Evolutionary conservation across 1,140 invertebrate species (phyloP), one percentile per base, ranked within the genome.

Genomic region (Leptinotarsa lineolata): DNA sequence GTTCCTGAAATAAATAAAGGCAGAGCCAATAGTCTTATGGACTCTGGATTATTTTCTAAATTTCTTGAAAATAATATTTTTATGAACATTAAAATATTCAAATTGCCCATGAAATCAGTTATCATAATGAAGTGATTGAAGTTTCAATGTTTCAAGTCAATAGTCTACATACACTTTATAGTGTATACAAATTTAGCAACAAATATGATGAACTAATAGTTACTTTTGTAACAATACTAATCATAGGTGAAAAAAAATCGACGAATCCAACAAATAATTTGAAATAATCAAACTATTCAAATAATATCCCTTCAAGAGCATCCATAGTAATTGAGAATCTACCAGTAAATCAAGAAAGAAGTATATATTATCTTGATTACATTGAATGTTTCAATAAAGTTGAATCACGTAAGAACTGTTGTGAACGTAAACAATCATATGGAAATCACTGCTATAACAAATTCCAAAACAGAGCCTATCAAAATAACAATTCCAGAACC

Each of bases 91-190:
- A 63, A 16, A 30, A 30, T 30, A 66, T 74, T 8, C 60, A 66
- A 75, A 75, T 67, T 21, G 74, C 68, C 12, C 68, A 72, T 54
- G 67, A 24, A 45, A 70, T 20, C 46, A 69, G 45, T 13, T 60
- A 21, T 30, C 73, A 76, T 59, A 64, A 68, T 54, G 13, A 66
- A 66, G 21, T 66, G 4, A 16, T 24, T 16, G 16, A 39, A 20
- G 68, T 76, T 18, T 2, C 48, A 16, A 72, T 44, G 48, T 75
- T 72, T 24, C 3, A 16, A 60, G 30, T 15, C 60, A 63, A 39
- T 18, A 22, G 22, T 11, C 4, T n/a, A n/a, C 64, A 66, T 44
- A 66, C 0, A 66, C 30, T 66, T 2, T 44, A 66, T 63, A 4
- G 24, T 8, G 6, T 63, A 18, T 45, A 24, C 64, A 45, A 66